Conservation (phyloP, 2,797 vertebrate genomes). For the Lutjanus argentimaculatus region DNA sequence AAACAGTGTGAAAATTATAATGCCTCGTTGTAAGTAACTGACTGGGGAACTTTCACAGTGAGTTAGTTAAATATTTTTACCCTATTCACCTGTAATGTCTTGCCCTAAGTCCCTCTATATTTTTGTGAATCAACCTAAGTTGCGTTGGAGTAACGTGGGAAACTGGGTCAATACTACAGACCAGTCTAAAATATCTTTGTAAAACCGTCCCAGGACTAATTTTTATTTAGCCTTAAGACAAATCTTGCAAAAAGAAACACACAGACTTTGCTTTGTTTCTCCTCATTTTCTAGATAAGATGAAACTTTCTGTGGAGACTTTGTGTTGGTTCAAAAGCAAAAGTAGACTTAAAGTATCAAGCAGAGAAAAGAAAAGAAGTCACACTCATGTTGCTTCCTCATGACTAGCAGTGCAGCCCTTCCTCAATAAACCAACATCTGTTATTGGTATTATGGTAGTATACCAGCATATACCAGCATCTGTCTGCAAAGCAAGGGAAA, state of each 20-base stretch:
- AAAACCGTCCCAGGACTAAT: no score
- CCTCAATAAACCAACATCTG: neutral
- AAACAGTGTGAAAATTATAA: no score
- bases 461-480: neutral
- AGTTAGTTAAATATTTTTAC: no score
- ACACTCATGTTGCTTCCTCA: constrained; percentile 28
- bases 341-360: neutral
- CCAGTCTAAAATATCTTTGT: no score
- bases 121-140: neutral
- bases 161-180: no score
- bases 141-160: neutral
- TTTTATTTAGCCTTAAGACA: no score
- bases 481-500: constrained; percentile 29
- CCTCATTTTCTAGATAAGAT: neutral
- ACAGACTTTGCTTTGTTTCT: constrained; percentile 13
- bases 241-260: neutral
- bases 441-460: neutral
- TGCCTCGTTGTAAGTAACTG: no score
- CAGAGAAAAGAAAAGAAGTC: neutral
- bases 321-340: constrained; percentile 17
- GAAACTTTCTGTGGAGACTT: neutral
- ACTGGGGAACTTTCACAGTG: no score
- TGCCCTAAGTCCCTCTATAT: neutral
- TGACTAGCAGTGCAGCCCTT: neutral
- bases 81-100: no score